Percentiles rank a stretch among this genome's conserved stretches.
phyloP scores from a whole-genome alignment of 92 coral and sea anemone genomes.

The Palythoa caribaeorum region DNA sequence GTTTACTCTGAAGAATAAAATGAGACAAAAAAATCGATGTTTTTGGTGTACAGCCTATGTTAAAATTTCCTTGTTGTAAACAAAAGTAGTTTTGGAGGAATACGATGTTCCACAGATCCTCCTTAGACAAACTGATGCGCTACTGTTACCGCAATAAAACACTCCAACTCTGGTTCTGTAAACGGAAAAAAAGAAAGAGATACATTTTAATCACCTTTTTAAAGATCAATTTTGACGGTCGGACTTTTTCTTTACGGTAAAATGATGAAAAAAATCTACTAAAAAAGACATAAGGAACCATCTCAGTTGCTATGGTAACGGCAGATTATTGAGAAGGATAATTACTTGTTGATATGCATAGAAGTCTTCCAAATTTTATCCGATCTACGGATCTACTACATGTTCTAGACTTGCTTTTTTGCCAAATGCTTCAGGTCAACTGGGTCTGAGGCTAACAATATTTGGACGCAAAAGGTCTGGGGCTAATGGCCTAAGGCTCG shows the following conservation, averaged over 20 bases:
- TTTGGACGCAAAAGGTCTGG: no score
- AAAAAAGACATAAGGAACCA: no score
- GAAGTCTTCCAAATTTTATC: no score
- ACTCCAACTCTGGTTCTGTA: slow-evolving; percentile 77
- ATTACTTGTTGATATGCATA: no score
- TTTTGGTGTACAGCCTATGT: background rate
- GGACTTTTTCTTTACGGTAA: background rate
- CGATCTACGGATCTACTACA: no score
- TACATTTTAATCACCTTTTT: background rate
- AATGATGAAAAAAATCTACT: background rate
- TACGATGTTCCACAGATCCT: slow-evolving; percentile 54
- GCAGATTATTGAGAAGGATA: no score
- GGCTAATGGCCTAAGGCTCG: no score
- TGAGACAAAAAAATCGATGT: background rate
- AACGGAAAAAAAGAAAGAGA: background rate
- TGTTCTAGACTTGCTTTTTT: no score
- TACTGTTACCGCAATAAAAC: slow-evolving; percentile 75
- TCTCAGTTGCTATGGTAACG: no score
- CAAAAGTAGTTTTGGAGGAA: slow-evolving; percentile 63
- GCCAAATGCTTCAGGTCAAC: no score
- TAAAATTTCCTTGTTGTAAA: slow-evolving; percentile 73
- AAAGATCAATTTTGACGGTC: background rate
- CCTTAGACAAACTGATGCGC: slow-evolving; percentile 57
- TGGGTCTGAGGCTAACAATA: no score
- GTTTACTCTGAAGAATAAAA: background rate